Base-by-base conservation (phyloP, 2,797 vertebrate species). In the Semotilus atromaculatus region DNA sequence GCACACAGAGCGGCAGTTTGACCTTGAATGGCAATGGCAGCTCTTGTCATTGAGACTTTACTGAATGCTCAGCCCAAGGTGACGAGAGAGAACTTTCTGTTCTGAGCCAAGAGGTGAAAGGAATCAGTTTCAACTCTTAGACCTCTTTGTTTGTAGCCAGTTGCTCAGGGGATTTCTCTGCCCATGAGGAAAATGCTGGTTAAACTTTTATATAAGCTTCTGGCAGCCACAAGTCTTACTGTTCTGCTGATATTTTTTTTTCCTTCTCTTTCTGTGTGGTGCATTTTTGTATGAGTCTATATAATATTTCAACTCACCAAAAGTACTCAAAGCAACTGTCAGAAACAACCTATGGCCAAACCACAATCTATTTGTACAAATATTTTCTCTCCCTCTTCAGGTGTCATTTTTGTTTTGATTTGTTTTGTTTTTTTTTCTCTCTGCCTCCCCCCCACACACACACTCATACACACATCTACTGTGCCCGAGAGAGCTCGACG, bases 71-170 rank as follows among this genome's bases (percentile, higher is more conserved):
- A 68, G 67, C 81, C 84, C 68, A 53, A 73, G 85, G 83, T 80
- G 75, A 45, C 38, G 74, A 82, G 79, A 82, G 76, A 80, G 83
- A 84, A 80, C 68, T 71, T 67, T 87, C 45, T 78, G 77, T 86
- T 77, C 48, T 79, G 8, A n/a, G 40, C 78, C 29, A 71, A 64
- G 70, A 75, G 45, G 71, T 85, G 66, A 85, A 87, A 87, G 64
- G 77, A 86, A 77, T 73, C 55, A 72, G 45, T 60, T 78, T 81
- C 31, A 31, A 71, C 58, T 85, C 62, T 88, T 68, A 86, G 76
- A 87, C 68, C 73, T 67, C 73, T 84, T 89, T 87, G 84, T 89
- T 73, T 78, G 36, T 62, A 60, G 81, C 58, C 58, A 67, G 72
- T 68, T 62, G 48, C 34, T 86, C 67, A 67, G 86, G 82, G 81